These are phyloP conservation scores for Chunga burmeisteri DNA, from an alignment of 2,113 vertebrate genomes.

Conservation along the genomic window DNA sequence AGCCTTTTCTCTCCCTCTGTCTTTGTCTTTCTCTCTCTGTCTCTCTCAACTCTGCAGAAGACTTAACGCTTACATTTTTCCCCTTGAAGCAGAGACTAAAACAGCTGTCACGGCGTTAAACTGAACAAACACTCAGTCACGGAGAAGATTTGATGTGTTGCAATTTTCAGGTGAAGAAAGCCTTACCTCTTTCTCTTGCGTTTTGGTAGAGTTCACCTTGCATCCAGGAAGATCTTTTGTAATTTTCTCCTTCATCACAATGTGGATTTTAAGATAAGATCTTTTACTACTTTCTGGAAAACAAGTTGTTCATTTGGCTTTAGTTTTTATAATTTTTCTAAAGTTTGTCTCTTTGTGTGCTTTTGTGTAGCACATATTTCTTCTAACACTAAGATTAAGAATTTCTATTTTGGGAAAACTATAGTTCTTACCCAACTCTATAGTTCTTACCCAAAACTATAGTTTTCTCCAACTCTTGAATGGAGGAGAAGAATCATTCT, in stretches of 20 bases:
- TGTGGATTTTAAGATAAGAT: not conserved
- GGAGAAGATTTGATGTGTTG: not conserved
- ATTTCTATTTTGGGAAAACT: not conserved
- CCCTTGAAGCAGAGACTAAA: not conserved
- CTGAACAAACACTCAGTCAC: not conserved
- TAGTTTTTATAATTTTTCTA: not conserved
- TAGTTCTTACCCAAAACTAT: not conserved
- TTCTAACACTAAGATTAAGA: not conserved
- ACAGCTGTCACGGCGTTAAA: not conserved
- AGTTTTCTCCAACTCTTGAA: not conserved
- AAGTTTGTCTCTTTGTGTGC: not conserved
- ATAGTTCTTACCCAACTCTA: not conserved
- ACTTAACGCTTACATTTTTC: not conserved
- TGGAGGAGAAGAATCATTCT: not conserved
- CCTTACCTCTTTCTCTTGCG: conserved; percentile 54
- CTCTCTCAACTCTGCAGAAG: not conserved
- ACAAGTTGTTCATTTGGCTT: not conserved
- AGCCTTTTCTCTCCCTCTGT: not conserved
- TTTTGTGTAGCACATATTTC: not conserved
- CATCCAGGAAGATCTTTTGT: not conserved
- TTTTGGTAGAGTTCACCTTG: not conserved
- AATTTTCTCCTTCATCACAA: not conserved
- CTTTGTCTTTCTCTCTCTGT: not conserved
- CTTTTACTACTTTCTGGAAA: not conserved
- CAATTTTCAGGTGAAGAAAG: not conserved